These are phyloP conservation scores for Pseudobourletiella spinata DNA, from an alignment of 1,140 invertebrate species.

Conservation along the genomic window DNA sequence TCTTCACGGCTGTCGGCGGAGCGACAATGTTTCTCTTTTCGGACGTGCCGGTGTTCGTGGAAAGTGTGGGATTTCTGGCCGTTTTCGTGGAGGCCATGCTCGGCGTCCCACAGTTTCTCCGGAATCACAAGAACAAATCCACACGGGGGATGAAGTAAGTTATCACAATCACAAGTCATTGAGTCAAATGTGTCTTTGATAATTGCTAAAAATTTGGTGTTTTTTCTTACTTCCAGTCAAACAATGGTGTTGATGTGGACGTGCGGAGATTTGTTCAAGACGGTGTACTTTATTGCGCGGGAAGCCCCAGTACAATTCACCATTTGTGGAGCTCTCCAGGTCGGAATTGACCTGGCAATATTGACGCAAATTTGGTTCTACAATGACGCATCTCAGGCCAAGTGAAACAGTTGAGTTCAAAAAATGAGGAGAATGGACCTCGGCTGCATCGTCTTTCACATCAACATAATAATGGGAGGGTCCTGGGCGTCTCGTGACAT, in stretches of 20 bases:
- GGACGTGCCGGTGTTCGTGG: conserved; percentile 69
- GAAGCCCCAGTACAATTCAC: conserved; percentile 89
- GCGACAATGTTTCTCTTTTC: conserved; percentile 80
- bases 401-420: too few species aligned
- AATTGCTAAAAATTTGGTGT: too few species aligned
- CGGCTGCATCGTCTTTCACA: too few species aligned
- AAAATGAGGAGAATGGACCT: too few species aligned
- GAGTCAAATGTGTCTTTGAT: too few species aligned
- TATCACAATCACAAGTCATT: too few species aligned
- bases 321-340: conserved; percentile 89
- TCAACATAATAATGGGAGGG: too few species aligned
- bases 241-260: conserved; percentile 79
- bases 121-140: conserved; percentile 80
- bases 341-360: conserved; percentile 73
- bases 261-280: conserved; percentile 91
- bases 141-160: conserved; percentile 96
- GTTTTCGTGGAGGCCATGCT: conserved; percentile 95
- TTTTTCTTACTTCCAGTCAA: conserved; percentile 40
- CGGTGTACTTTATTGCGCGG: conserved; percentile 84
- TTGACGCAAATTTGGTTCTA: conserved; percentile 64
- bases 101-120: conserved; percentile 78
- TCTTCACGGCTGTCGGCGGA: conserved; percentile 72
- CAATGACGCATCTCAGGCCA: too few species aligned
- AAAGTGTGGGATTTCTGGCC: conserved; percentile 83
- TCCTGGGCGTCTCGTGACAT: too few species aligned